Evolutionary conservation across 2,113 vertebrate species (phyloP).

Genomic region (Forbesichthys papilliferus): DNA sequence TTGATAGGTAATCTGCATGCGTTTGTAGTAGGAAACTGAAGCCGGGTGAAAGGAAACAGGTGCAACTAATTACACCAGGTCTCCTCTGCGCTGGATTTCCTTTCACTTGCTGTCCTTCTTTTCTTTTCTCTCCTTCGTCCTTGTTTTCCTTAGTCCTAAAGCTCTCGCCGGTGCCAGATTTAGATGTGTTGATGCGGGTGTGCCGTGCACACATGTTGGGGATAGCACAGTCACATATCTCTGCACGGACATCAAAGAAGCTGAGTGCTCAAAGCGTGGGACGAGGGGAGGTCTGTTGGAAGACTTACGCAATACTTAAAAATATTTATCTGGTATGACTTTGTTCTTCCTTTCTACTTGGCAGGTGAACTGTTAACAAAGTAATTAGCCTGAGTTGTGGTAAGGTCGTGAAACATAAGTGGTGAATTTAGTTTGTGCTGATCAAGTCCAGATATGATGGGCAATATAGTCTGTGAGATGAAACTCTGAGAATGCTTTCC

Average conservation of each 20-base stretch:
- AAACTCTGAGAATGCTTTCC: no score
- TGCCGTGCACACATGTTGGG: constrained; percentile 29
- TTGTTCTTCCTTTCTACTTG: constrained; percentile 27
- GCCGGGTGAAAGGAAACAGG: constrained; percentile 80
- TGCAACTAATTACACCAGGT: constrained; percentile 80
- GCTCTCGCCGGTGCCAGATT: constrained; percentile 45
- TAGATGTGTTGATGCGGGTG: constrained; percentile 12
- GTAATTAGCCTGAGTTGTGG: no score
- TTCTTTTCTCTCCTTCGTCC: constrained; percentile 57
- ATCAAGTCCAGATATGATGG: no score
- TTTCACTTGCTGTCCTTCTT: constrained; percentile 49
- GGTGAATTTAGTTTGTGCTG: no score
- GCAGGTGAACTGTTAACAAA: no score
- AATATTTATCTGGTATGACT: constrained; percentile 35
- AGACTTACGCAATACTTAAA: no score
- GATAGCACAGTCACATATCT: constrained; percentile 42
- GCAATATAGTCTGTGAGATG: no score
- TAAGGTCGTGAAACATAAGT: no score
- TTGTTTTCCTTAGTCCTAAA: constrained; percentile 53
- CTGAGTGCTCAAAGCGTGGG: constrained; percentile 33
- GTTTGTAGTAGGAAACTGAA: constrained; percentile 78
- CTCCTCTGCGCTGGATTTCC: constrained; percentile 65
- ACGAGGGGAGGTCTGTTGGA: no score
- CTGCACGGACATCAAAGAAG: constrained; percentile 68
- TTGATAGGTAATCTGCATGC: constrained; percentile 81